Conservation (phyloP, 2,888 invertebrate genomes). For the Papilio protenor region DNA sequence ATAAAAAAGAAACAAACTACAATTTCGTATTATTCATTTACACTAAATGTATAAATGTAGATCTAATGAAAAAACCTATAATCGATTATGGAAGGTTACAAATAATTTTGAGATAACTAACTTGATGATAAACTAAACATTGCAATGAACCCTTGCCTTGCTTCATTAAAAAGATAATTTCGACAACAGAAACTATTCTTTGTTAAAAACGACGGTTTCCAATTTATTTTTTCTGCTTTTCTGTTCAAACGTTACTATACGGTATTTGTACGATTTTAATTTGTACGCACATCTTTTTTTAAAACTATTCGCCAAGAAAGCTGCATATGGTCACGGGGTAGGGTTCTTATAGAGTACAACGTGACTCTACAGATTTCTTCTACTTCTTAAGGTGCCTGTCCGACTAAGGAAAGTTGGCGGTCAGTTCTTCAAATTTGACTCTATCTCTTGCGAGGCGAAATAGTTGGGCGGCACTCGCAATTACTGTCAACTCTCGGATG, state of each 20-base stretch:
- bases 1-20: slow-evolving; percentile 25
- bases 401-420: too few relatives aligned
- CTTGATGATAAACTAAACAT: not conserved
- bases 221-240: not conserved
- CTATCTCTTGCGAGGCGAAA: too few relatives aligned
- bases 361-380: too few relatives aligned
- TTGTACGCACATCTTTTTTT: not conserved
- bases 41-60: not conserved
- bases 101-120: not conserved
- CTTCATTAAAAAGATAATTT: not conserved
- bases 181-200: not conserved
- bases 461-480: too few relatives aligned
- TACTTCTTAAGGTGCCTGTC: too few relatives aligned
- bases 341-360: too few relatives aligned
- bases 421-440: too few relatives aligned
- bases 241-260: not conserved
- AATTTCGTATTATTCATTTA: slow-evolving; percentile 27
- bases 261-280: not conserved
- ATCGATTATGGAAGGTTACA: not conserved
- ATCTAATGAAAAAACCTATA: not conserved
- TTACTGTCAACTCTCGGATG: too few relatives aligned
- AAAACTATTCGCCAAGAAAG: too few relatives aligned
- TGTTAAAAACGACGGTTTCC: not conserved
- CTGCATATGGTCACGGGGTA: too few relatives aligned
- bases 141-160: not conserved